Evolutionary conservation across 2,797 vertebrate genomes (phyloP).

Genomic region (Gymnopithys bicolor): DNA sequence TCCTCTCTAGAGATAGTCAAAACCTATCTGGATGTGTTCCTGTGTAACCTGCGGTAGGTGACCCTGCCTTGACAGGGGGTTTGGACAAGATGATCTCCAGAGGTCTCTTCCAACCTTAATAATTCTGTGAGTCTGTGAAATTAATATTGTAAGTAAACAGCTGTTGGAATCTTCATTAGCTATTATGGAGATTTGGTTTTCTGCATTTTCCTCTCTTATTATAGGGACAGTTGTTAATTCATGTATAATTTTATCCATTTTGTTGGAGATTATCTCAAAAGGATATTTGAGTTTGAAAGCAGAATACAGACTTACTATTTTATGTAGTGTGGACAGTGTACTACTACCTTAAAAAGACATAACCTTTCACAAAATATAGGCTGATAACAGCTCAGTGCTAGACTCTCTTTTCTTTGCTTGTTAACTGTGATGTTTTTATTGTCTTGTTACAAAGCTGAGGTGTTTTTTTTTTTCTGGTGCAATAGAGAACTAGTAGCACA

Average conservation of each 20-base stretch:
- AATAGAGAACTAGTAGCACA: not conserved
- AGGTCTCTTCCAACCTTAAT: not conserved
- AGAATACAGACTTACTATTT: not conserved
- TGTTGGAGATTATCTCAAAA: not conserved
- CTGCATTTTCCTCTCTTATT: not conserved
- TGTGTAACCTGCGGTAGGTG: not conserved
- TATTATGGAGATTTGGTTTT: not conserved
- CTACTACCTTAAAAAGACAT: not conserved
- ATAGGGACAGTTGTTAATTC: not conserved
- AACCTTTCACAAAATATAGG: not conserved
- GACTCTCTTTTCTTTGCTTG: not conserved
- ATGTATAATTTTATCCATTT: not conserved
- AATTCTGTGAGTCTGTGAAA: not conserved
- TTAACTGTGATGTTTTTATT: not conserved
- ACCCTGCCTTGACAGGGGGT: not conserved
- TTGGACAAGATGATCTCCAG: not conserved
- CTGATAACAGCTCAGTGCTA: not conserved
- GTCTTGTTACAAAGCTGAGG: not conserved
- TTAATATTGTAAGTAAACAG: not conserved
- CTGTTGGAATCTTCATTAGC: not conserved
- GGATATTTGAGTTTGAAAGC: not conserved
- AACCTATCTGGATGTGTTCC: not conserved
- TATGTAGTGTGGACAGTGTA: not conserved
- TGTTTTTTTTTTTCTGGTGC: not conserved
- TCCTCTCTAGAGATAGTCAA: not conserved